Conservation (phyloP, 2,888 invertebrate genomes). For the Aphidius colemani region DNA sequence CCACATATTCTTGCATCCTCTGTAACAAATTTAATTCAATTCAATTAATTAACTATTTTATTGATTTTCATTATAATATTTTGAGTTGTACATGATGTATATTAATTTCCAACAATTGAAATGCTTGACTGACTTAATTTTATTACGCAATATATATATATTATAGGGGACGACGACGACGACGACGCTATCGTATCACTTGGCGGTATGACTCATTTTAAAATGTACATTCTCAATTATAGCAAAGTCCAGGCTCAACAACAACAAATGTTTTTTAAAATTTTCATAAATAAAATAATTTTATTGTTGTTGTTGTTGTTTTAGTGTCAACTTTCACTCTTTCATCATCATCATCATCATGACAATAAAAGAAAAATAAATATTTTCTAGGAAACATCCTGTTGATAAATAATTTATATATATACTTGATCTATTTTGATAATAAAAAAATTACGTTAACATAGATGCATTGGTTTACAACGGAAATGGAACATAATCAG, state of each 20-base stretch:
- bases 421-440: background rate
- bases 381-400: too few species aligned
- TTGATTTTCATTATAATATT: too few species aligned
- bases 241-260: constrained; percentile 28
- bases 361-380: background rate
- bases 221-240: too few species aligned
- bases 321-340: too few species aligned
- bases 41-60: too few species aligned
- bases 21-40: constrained; percentile 57
- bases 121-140: constrained; percentile 43
- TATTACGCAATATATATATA: constrained; percentile 29
- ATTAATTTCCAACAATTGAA: too few species aligned
- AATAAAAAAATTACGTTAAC: constrained; percentile 23
- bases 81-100: too few species aligned
- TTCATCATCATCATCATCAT: background rate
- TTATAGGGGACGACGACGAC: constrained; percentile 30
- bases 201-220: constrained; percentile 42
- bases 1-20: constrained; percentile 74
- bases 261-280: too few species aligned
- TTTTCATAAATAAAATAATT: background rate
- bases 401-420: too few species aligned
- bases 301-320: too few species aligned
- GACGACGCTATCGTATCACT: constrained; percentile 48
- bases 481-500: constrained; percentile 56
- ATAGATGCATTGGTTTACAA: constrained; percentile 44